phyloP scores from a whole-genome alignment of 2,113 vertebrate genomes.

The Notechis scutatus region DNA sequence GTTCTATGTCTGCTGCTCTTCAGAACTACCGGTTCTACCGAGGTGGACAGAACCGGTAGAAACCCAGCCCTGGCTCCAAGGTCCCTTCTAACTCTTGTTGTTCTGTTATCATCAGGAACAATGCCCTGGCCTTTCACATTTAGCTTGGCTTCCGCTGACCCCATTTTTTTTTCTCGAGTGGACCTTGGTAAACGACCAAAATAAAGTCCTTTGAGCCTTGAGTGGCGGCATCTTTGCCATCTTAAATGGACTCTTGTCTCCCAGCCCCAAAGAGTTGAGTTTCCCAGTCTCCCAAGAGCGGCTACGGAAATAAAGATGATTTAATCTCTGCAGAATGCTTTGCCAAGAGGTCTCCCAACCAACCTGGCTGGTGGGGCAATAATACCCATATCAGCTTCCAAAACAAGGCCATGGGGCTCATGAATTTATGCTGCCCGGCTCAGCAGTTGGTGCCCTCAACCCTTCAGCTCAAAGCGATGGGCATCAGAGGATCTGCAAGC shows the following conservation, averaged over 20 bases:
- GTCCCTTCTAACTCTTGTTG: not conserved
- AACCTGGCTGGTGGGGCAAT: not conserved
- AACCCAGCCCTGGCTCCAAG: too few relatives aligned
- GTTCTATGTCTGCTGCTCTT: too few relatives aligned
- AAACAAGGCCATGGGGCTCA: not conserved
- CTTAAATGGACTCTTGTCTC: not conserved
- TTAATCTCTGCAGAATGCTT: too few relatives aligned
- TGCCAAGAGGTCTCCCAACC: not conserved
- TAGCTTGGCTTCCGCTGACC: not conserved
- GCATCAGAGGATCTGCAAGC: not conserved
- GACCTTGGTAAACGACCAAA: not conserved
- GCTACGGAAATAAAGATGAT: not conserved
- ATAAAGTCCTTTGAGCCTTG: not conserved
- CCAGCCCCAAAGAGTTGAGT: not conserved
- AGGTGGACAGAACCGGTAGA: too few relatives aligned
- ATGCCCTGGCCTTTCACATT: not conserved
- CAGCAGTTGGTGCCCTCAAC: not conserved
- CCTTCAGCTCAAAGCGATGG: not conserved
- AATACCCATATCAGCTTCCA: not conserved
- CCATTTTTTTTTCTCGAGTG: not conserved
- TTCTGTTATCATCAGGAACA: not conserved
- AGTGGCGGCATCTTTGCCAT: not conserved
- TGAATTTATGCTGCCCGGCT: not conserved
- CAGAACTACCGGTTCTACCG: too few relatives aligned
- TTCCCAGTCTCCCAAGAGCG: not conserved